phyloP scores from a whole-genome alignment of 2,888 invertebrate genomes.

The Gibbula magus region DNA sequence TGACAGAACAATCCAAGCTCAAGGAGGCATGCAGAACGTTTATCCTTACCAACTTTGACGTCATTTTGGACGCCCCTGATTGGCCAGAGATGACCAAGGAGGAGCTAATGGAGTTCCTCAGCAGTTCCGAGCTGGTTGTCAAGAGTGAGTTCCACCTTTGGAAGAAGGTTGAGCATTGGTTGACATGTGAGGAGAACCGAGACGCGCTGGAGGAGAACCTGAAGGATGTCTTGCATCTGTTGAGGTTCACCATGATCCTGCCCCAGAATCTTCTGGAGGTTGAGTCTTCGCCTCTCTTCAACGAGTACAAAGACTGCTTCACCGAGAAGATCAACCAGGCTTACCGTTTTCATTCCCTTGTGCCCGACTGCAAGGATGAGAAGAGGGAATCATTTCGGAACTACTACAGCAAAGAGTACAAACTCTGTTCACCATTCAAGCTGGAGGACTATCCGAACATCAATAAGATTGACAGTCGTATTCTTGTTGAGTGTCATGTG shows the following conservation, averaged over 20 bases:
- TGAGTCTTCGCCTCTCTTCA: slow-evolving; percentile 56
- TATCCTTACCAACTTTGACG: slow-evolving; percentile 66
- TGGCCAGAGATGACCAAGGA: slow-evolving; percentile 58
- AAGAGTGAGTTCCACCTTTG: slow-evolving; percentile 61
- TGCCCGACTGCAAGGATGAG: slow-evolving; percentile 48
- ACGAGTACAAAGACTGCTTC: slow-evolving; percentile 48
- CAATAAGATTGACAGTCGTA: slow-evolving; percentile 62
- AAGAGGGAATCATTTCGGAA: slow-evolving; percentile 58
- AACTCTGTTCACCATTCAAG: slow-evolving; percentile 52
- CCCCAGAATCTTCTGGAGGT: slow-evolving; percentile 60
- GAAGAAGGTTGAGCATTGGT: slow-evolving; percentile 60
- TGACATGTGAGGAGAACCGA: slow-evolving; percentile 49
- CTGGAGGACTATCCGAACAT: slow-evolving; percentile 56
- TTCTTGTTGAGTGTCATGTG: slow-evolving; percentile 48
- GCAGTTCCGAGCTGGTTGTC: slow-evolving; percentile 62
- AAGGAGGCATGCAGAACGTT: slow-evolving; percentile 59
- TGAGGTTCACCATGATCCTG: slow-evolving; percentile 65
- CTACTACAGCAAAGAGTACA: slow-evolving; percentile 54
- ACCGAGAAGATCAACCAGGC: slow-evolving; percentile 55
- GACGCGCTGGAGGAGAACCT: slow-evolving; percentile 50
- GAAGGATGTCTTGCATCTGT: slow-evolving; percentile 52
- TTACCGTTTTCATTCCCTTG: slow-evolving; percentile 65
- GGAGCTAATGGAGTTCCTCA: slow-evolving; percentile 63
- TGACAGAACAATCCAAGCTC: slow-evolving; percentile 60
- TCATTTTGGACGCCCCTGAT: slow-evolving; percentile 61